These are phyloP conservation scores for Pseudomyrmex dendroicus DNA, from an alignment of 1,140 invertebrate species.

Conservation along the genomic window DNA sequence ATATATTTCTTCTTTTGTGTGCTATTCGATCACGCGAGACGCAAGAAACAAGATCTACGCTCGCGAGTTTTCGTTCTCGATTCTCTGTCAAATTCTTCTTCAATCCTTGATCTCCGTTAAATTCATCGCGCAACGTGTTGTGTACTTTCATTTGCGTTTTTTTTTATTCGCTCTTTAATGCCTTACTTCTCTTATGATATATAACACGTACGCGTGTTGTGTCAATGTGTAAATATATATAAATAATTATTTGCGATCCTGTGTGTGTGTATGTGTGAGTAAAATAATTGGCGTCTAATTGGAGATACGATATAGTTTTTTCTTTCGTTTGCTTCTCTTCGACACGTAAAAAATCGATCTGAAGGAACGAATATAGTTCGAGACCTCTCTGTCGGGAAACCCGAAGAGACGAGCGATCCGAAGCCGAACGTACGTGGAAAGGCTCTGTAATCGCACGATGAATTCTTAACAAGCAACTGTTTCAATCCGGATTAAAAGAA, in stretches of 20 bases:
- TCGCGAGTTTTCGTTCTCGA: conserved; percentile 7
- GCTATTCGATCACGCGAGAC: background rate
- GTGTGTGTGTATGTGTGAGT: background rate
- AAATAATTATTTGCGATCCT: conserved; percentile 42
- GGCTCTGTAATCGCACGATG: background rate
- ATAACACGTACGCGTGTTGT: conserved; percentile 8
- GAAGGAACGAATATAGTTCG: conserved; percentile 41
- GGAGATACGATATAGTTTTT: conserved; percentile 37
- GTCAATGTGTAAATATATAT: conserved; percentile 49
- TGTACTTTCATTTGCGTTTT: conserved; percentile 51
- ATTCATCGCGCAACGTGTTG: conserved; percentile 5
- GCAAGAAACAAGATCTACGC: background rate
- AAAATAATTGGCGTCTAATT: conserved; percentile 57
- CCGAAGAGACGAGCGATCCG: conserved; percentile 20
- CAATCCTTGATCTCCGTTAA: background rate
- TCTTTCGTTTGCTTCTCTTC: conserved; percentile 24
- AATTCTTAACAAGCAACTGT: background rate
- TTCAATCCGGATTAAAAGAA: conserved; percentile 23
- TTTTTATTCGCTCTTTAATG: background rate
- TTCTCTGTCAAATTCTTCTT: background rate
- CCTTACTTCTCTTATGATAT: conserved; percentile 13
- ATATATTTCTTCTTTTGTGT: background rate
- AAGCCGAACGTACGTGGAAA: background rate
- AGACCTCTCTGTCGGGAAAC: background rate
- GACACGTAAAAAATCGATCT: conserved; percentile 49